phyloP scores from a whole-genome alignment of 2,113 vertebrate genomes.

The Hoplias malabaricus region DNA sequence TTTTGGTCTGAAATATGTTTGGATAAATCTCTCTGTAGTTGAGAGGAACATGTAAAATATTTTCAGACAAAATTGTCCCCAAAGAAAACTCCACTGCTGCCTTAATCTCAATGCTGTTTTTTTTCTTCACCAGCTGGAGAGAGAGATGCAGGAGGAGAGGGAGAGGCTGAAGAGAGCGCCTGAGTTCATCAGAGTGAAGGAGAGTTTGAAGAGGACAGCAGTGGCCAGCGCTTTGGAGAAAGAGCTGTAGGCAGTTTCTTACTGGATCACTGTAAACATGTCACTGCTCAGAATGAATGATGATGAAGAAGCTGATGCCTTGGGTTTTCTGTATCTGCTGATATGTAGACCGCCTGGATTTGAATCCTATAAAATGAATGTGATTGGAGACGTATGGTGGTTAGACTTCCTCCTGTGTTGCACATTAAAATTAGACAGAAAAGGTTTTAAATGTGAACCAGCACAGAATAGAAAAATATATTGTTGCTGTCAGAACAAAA shows the following conservation, averaged over 20 bases:
- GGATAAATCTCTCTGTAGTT: too few relatives aligned
- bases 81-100: background rate
- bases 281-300: background rate
- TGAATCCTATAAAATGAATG: background rate
- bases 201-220: constrained; percentile 78
- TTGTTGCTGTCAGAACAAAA: too few relatives aligned
- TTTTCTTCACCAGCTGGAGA: constrained; percentile 73
- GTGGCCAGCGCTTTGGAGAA: constrained; percentile 60
- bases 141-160: constrained; percentile 66
- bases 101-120: background rate
- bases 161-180: constrained; percentile 72
- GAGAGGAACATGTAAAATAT: too few relatives aligned
- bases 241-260: constrained; percentile 57
- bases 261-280: background rate
- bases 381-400: background rate
- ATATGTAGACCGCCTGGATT: background rate
- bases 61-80: too few relatives aligned
- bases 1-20: too few relatives aligned
- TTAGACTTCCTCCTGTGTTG: background rate
- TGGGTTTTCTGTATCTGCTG: background rate
- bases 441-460: too few relatives aligned
- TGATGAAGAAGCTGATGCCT: background rate
- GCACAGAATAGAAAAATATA: background rate
- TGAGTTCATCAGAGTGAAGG: constrained; percentile 83
- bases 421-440: background rate